Conservation (phyloP, 2,888 invertebrate species). For the Drosophila atripex region DNA sequence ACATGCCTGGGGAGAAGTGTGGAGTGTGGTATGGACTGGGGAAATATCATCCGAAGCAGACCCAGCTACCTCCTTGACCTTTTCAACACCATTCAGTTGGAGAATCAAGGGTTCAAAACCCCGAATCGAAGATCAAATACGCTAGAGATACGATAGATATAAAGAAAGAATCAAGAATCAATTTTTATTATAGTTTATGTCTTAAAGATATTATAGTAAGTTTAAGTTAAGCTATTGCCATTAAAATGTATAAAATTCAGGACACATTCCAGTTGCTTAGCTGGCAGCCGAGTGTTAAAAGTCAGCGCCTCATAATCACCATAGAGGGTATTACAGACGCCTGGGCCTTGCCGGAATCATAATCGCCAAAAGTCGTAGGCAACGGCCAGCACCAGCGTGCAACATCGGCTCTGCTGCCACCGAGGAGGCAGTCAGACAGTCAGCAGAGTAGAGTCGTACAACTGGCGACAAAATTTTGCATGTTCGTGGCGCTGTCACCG, state of each 20-base stretch:
- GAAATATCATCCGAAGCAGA: slow-evolving; percentile 12
- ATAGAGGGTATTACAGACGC: slow-evolving; percentile 38
- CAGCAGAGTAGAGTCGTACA: slow-evolving; percentile 51
- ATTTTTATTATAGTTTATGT: too few relatives aligned
- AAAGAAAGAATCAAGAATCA: not conserved
- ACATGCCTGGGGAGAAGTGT: not conserved
- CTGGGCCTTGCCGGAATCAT: slow-evolving; percentile 43
- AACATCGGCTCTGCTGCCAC: slow-evolving; percentile 14
- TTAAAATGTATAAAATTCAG: not conserved
- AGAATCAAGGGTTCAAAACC: not conserved
- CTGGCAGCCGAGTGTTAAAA: slow-evolving; percentile 22
- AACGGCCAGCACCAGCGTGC: slow-evolving; percentile 20
- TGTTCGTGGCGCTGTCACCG: slow-evolving; percentile 75
- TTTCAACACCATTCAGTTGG: slow-evolving; percentile 38
- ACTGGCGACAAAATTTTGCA: slow-evolving; percentile 80
- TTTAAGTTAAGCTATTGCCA: not conserved
- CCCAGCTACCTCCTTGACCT: slow-evolving; percentile 36
- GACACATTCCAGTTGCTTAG: not conserved
- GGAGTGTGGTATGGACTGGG: slow-evolving; percentile 21
- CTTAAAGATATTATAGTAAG: too few relatives aligned
- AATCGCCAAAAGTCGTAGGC: slow-evolving; percentile 49
- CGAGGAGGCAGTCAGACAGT: slow-evolving; percentile 27
- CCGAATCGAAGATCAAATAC: slow-evolving; percentile 38
- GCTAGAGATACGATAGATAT: slow-evolving; percentile 6
- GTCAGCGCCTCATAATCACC: slow-evolving; percentile 24